phyloP scores from a whole-genome alignment of 1,140 invertebrate genomes.

The Drosophila mojavensis region DNA sequence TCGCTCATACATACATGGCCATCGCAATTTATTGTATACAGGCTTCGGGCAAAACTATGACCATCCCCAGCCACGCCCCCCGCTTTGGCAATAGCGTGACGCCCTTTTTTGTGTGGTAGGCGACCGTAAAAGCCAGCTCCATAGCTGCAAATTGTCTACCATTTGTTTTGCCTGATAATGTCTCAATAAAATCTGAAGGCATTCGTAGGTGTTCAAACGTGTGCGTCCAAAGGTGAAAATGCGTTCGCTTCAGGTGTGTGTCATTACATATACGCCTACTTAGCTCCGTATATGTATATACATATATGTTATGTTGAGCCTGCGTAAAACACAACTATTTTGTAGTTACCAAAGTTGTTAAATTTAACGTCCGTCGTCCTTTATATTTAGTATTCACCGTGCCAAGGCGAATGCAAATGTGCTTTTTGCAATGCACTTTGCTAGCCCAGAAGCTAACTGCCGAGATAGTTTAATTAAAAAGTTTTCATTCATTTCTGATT shows the following conservation, averaged over 20 bases:
- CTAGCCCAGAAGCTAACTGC: background rate
- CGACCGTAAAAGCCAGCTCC: conserved; percentile 61
- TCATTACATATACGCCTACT: conserved; percentile 56
- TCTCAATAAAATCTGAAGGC: conserved; percentile 76
- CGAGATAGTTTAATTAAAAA: conserved; percentile 48
- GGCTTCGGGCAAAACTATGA: conserved; percentile 56
- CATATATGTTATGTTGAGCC: conserved; percentile 7
- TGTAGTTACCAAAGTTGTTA: conserved; percentile 76
- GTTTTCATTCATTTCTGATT: conserved; percentile 60
- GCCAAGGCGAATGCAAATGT: conserved; percentile 6
- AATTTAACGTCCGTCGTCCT: conserved; percentile 58
- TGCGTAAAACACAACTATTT: conserved; percentile 58
- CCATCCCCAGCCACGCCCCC: conserved; percentile 45
- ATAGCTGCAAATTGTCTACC: conserved; percentile 67
- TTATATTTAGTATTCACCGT: background rate
- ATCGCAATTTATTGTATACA: conserved; percentile 57
- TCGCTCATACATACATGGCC: conserved; percentile 57
- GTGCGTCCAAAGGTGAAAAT: background rate
- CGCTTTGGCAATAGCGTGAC: conserved; percentile 48
- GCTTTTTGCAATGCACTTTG: conserved; percentile 9
- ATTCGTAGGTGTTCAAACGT: conserved; percentile 49
- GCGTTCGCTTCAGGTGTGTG: conserved; percentile 47
- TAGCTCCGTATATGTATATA: conserved; percentile 5
- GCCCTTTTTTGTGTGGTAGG: conserved; percentile 46
- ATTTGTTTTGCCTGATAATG: conserved; percentile 80